Conservation (phyloP, 1,140 invertebrate genomes). For the Drosophila sturtevanti region DNA sequence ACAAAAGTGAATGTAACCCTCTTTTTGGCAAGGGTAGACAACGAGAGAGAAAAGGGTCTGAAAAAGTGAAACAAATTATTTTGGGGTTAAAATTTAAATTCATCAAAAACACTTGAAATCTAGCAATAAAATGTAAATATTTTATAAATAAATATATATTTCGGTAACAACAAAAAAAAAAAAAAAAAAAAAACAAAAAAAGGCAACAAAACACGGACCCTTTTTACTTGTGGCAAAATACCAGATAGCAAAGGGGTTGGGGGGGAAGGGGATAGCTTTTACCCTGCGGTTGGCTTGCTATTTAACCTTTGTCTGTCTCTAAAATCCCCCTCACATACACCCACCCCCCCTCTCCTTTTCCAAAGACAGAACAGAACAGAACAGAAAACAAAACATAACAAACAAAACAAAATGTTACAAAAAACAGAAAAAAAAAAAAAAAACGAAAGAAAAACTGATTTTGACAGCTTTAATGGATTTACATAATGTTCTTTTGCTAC, state of each 20-base stretch:
- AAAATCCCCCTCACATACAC: background rate
- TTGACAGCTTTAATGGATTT: conserved; percentile 66
- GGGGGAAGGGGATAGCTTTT: background rate
- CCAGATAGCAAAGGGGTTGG: background rate
- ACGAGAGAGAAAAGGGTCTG: background rate
- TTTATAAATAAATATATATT: conserved; percentile 46
- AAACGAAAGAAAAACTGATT: conserved; percentile 35
- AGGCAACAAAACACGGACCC: too few species aligned
- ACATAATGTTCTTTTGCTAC: conserved; percentile 41
- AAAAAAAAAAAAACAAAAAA: conserved; percentile 1
- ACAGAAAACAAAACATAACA: background rate
- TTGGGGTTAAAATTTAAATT: conserved; percentile 57
- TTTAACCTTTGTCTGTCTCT: conserved; percentile 30
- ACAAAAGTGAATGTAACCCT: background rate
- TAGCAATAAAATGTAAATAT: conserved; percentile 71
- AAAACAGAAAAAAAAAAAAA: background rate
- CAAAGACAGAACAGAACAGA: background rate
- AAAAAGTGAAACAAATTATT: conserved; percentile 58
- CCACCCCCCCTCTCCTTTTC: background rate
- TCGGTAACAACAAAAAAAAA: background rate
- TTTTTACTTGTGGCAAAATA: conserved; percentile 20
- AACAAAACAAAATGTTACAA: background rate
- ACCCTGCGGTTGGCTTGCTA: conserved; percentile 42
- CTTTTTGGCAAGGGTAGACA: background rate
- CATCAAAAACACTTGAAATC: conserved; percentile 60